phyloP scores from a whole-genome alignment of 2,797 vertebrate species.

The Channallabes apus region DNA sequence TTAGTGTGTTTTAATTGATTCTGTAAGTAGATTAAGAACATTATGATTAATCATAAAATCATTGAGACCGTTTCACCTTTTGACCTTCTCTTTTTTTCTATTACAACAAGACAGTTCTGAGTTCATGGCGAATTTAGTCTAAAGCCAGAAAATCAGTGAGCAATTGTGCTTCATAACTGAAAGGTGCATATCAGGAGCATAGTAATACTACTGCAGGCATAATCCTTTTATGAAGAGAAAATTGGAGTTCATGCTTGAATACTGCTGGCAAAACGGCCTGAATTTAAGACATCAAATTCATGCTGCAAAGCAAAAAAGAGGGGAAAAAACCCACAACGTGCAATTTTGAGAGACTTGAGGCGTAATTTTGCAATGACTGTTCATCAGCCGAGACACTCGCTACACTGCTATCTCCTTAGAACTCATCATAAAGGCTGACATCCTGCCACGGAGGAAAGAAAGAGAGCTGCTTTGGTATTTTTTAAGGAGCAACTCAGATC shows the following conservation, averaged over 20 bases:
- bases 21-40: neutral
- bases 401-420: constrained; percentile 51
- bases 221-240: constrained; percentile 68
- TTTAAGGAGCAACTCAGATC: constrained; percentile 56
- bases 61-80: constrained; percentile 13
- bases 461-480: constrained; percentile 49
- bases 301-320: constrained; percentile 33
- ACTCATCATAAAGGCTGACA: constrained; percentile 58
- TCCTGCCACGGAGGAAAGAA: constrained; percentile 42
- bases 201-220: constrained; percentile 52
- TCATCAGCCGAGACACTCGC: constrained; percentile 46
- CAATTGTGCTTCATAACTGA: constrained; percentile 54
- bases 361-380: constrained; percentile 56
- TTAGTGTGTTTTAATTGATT: neutral
- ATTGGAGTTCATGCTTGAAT: constrained; percentile 66
- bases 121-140: constrained; percentile 25
- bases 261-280: constrained; percentile 59
- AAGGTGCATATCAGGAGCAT: constrained; percentile 49
- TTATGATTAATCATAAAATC: neutral
- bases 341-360: constrained; percentile 59
- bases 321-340: constrained; percentile 49
- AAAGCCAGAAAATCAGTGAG: constrained; percentile 41
- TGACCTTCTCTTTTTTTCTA: constrained; percentile 17
- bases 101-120: neutral
- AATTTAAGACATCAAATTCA: constrained; percentile 66